Base-by-base conservation (phyloP, 2,888 invertebrate species). In the Gerris lacustris region DNA sequence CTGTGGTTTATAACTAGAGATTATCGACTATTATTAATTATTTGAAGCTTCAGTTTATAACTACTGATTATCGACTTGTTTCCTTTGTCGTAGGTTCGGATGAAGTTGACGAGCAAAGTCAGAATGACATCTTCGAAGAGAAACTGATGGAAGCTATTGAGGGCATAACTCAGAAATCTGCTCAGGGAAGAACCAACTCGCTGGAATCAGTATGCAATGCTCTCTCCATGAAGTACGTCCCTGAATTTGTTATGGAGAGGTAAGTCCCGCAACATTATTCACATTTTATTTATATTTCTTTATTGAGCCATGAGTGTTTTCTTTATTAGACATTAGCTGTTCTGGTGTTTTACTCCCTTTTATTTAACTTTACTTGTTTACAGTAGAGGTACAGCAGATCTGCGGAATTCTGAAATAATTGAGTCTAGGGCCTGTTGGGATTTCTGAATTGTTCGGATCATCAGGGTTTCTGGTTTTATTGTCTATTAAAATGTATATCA, bases 71-170 rank as follows among this genome's bases (percentile, higher is more conserved):
- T 31, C 31, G n/a, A 64, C 31, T n/a, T n/a, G 31, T 64, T 64
- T 31, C 31, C 7, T 18, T 64, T 64, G 7, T 64, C 18, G 6
- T 70, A 72, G 71, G 79, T 63, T 75, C 73, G 68, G 78, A 78
- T 68, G 82, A 84, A 72, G 82, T 84, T 45, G 87, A 87, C 73
- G 88, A 88, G 73, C 77, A 83, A 17, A 80, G 82, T 5, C 84
- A 85, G 80, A 90, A 90, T 75, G 91, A 91, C 76, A 82, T 83
- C 6, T 88, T 92, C 75, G 96, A 96, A 81, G 94, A 95, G 77
- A 94, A 94, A 80, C 84, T 97, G 45, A 84, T 87, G 45, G 94
- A 94, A 79, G 86, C 90, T 1, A 86, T 97, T 69, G 97, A 98
- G 78, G 91, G 90, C 44, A 84, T 94, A 63, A 87, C 88, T n/a